These are phyloP conservation scores for Vulpes ferrilata DNA, from an alignment of 2,113 vertebrate genomes.

Conservation along the genomic window DNA sequence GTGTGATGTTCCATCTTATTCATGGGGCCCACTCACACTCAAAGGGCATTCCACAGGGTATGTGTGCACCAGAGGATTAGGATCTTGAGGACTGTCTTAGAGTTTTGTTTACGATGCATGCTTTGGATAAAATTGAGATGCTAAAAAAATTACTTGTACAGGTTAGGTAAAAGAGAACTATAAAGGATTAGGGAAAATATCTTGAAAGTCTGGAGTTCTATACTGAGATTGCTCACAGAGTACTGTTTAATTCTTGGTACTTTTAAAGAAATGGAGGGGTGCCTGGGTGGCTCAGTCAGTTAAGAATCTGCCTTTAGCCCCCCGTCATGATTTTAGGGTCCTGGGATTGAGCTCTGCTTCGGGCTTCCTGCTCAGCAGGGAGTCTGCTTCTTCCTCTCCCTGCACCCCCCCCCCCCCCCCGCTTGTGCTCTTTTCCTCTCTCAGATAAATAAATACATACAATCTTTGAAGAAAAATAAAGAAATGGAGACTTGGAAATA, in stretches of 20 bases:
- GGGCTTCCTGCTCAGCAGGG: neutral
- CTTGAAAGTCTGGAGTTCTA: neutral
- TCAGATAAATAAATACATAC: neutral
- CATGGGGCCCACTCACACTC: neutral
- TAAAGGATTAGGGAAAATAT: neutral
- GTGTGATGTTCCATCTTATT: neutral
- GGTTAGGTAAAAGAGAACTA: neutral
- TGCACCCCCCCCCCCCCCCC: too few species aligned
- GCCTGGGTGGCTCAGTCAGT: neutral
- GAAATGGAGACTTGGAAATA: neutral
- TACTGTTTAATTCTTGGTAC: neutral
- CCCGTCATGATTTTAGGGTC: neutral
- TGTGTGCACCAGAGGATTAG: neutral
- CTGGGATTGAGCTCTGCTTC: neutral
- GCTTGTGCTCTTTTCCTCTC: neutral
- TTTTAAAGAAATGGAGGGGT: neutral
- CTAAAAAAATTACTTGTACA: neutral
- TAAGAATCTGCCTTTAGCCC: neutral
- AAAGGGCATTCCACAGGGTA: neutral
- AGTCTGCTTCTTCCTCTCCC: neutral
- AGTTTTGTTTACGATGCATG: neutral
- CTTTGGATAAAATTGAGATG: neutral
- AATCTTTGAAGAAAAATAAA: neutral
- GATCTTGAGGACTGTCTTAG: neutral
- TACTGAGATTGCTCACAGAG: neutral